A percentile compares a stretch with the other conserved stretches of the same genome.
phyloP scores from a whole-genome alignment of 2,888 invertebrate genomes.

The Penaeus monodon region DNA sequence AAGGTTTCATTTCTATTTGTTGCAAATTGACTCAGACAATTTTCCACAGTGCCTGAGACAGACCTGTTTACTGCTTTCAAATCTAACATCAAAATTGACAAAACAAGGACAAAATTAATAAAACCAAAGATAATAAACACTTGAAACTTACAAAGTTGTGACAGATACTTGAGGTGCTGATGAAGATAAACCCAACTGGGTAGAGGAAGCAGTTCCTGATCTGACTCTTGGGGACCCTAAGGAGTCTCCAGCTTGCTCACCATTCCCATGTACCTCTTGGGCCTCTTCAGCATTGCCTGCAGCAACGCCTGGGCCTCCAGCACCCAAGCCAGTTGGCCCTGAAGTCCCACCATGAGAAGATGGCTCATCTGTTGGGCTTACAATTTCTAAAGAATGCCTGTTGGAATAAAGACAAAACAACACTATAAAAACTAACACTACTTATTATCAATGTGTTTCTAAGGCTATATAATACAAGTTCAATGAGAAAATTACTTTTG shows the following conservation, averaged over 20 bases:
- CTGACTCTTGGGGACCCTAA: constrained; percentile 30
- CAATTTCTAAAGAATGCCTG: constrained; percentile 54
- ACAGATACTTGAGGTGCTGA: constrained; percentile 35
- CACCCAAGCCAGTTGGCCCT: constrained; percentile 23
- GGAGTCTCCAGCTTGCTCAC: constrained; percentile 15
- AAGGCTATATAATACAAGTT: no score
- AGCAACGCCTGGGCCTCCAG: constrained; percentile 7
- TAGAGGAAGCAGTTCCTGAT: neutral
- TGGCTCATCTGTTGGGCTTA: constrained; percentile 41
- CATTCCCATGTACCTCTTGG: constrained; percentile 5
- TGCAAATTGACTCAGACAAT: no score
- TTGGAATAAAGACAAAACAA: no score
- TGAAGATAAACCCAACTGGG: constrained; percentile 10
- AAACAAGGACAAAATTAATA: no score
- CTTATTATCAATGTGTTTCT: no score
- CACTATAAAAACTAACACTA: no score
- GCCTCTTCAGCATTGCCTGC: neutral
- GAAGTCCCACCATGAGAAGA: constrained; percentile 10
- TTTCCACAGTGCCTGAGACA: no score
- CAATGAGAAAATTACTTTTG: no score
- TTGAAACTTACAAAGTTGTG: constrained; percentile 31
- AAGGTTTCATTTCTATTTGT: no score
- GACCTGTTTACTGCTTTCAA: no score
- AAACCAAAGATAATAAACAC: no score
- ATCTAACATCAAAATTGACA: no score